These are phyloP conservation scores for Urechis unicinctus DNA, from an alignment of 2,888 invertebrate genomes.

Conservation along the genomic window DNA sequence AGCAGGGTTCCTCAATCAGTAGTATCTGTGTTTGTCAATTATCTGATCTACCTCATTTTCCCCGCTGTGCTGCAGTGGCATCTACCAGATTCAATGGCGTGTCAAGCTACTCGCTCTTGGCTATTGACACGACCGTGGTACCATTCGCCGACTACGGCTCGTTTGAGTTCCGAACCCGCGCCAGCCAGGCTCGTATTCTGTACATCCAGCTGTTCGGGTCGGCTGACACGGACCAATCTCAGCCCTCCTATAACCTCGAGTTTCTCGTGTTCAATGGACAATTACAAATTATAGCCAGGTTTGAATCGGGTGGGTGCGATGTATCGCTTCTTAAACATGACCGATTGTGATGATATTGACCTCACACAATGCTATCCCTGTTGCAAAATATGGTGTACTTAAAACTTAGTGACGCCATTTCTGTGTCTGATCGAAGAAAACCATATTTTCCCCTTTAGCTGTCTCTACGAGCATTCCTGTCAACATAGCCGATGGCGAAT, in stretches of 20 bases:
- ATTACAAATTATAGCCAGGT: conserved; percentile 24
- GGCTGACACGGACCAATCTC: conserved; percentile 5
- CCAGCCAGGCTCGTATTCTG: conserved; percentile 27
- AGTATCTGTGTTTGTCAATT: no score
- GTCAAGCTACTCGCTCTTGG: conserved; percentile 23
- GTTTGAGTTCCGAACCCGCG: conserved; percentile 34
- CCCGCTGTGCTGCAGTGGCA: no score
- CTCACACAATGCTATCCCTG: no score
- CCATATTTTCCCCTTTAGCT: no score
- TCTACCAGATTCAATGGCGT: conserved; percentile 32
- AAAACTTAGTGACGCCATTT: no score
- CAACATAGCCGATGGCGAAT: conserved; percentile 26
- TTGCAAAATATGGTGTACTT: no score
- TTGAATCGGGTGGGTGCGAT: neutral
- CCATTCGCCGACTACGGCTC: conserved; percentile 32
- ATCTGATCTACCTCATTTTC: no score
- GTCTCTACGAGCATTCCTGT: neutral
- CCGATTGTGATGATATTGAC: neutral
- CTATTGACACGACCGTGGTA: conserved; percentile 26
- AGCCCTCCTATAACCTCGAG: conserved; percentile 24
- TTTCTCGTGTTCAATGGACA: conserved; percentile 26
- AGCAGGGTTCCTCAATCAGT: no score
- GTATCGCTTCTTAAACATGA: no score
- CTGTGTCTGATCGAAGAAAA: no score
- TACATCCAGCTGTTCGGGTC: conserved; percentile 26